Percentiles rank a stretch among this genome's conserved stretches.
Evolutionary conservation across 2,113 vertebrate genomes (phyloP).

Genomic region (Pyxicephalus adspersus): DNA sequence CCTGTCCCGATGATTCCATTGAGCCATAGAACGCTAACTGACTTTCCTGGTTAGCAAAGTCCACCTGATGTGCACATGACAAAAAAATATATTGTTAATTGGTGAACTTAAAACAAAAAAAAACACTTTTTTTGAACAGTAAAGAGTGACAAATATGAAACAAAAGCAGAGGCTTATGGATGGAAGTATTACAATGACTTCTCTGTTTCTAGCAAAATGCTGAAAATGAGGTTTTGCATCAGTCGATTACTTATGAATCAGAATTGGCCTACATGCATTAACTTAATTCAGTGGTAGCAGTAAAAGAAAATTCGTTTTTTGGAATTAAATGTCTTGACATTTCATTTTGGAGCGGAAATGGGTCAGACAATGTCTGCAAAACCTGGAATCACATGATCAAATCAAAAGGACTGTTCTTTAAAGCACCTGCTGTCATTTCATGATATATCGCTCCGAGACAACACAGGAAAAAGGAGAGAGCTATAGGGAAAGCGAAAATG

Average conservation of each 20-base stretch:
- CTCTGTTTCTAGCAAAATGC: not conserved
- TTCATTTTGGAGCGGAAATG: too few species aligned
- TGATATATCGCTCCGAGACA: conserved; percentile 17
- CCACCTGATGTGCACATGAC: conserved; percentile 75
- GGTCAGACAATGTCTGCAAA: not conserved
- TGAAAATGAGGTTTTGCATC: not conserved
- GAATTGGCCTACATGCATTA: too few species aligned
- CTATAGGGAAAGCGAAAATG: conserved; percentile 45
- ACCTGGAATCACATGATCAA: not conserved
- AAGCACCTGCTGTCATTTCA: not conserved
- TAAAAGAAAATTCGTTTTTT: too few species aligned
- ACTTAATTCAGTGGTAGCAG: too few species aligned
- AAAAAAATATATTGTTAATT: not conserved
- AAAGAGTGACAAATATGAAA: not conserved
- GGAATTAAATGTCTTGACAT: too few species aligned
- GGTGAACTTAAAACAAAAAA: not conserved
- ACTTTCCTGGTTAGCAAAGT: conserved; percentile 98
- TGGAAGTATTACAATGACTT: not conserved
- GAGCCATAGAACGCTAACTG: conserved; percentile 97
- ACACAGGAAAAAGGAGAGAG: conserved; percentile 30
- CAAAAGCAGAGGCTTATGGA: not conserved
- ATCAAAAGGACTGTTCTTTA: not conserved
- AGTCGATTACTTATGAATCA: not conserved
- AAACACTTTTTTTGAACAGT: not conserved
- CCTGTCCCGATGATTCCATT: conserved; percentile 97